phyloP scores from a whole-genome alignment of 2,113 vertebrate species.

The Pomatorhinus ruficollis region DNA sequence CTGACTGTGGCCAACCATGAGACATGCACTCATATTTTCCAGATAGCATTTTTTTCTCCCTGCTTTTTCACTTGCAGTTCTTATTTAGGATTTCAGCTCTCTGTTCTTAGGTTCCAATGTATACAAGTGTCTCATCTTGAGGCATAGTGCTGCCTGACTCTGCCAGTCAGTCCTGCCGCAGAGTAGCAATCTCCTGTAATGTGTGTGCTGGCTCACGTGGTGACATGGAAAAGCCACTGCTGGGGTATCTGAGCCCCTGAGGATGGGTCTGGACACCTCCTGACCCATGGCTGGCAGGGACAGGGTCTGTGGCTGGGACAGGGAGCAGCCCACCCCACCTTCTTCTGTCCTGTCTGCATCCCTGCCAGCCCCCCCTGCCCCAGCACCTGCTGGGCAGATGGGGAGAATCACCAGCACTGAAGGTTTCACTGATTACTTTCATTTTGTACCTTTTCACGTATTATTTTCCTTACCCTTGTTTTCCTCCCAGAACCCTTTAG shows the following conservation, averaged over 20 bases:
- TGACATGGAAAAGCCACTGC: background rate
- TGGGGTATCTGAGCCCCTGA: background rate
- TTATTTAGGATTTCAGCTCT: background rate
- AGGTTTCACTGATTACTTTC: background rate
- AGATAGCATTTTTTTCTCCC: background rate
- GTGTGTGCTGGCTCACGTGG: fast-evolving
- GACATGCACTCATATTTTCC: background rate
- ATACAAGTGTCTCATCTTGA: background rate
- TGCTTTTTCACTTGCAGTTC: background rate
- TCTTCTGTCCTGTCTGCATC: background rate
- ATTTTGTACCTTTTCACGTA: background rate
- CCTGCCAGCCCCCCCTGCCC: background rate
- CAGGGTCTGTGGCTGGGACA: fast-evolving
- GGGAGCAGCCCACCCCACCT: background rate
- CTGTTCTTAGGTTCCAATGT: background rate
- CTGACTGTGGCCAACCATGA: background rate
- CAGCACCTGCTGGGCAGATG: background rate
- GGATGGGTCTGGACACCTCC: background rate
- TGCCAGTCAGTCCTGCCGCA: background rate
- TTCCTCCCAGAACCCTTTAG: background rate
- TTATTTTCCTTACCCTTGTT: background rate
- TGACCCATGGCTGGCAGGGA: fast-evolving
- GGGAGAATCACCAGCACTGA: background rate
- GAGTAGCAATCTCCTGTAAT: background rate
- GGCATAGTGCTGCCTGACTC: background rate